Conservation (phyloP, 2,797 vertebrate genomes). For the Cottoperca gobio region DNA sequence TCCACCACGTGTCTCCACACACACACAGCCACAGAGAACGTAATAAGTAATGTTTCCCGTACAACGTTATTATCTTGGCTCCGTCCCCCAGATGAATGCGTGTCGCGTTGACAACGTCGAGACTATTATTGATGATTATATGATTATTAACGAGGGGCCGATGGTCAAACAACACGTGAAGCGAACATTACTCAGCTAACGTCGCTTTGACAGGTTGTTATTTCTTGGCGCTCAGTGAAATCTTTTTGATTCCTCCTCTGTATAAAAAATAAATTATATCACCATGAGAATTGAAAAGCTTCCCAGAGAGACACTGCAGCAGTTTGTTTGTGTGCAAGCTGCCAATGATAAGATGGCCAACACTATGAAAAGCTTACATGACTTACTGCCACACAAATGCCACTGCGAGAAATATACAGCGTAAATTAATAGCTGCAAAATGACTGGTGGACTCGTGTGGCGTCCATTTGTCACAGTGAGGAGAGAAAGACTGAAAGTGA, state of each 20-base stretch:
- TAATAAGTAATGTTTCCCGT: background rate
- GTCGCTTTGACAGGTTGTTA: slow-evolving; percentile 13
- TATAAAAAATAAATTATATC: slow-evolving; percentile 18
- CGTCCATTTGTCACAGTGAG: slow-evolving; percentile 14
- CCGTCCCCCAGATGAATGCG: background rate
- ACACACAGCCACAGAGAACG: background rate
- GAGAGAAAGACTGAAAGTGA: slow-evolving; percentile 20
- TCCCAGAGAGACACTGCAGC: slow-evolving; percentile 24
- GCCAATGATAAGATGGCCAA: slow-evolving; percentile 36
- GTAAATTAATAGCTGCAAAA: background rate
- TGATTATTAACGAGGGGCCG: slow-evolving; percentile 14
- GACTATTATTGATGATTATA: no score
- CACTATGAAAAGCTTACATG: slow-evolving; percentile 4
- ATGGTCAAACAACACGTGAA: background rate
- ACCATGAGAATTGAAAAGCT: slow-evolving; percentile 27
- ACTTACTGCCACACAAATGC: slow-evolving; percentile 22
- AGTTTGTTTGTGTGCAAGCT: slow-evolving; percentile 12
- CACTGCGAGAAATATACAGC: slow-evolving; percentile 3
- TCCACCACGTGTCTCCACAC: background rate
- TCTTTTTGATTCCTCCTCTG: slow-evolving; percentile 13
- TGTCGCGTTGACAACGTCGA: background rate
- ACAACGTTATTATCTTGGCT: slow-evolving; percentile 1
- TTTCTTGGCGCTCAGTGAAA: background rate
- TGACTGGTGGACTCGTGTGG: slow-evolving; percentile 20
- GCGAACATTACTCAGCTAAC: slow-evolving; percentile 4